Conservation (phyloP, 2,888 invertebrate genomes). For the Campopleginae sp. region DNA sequence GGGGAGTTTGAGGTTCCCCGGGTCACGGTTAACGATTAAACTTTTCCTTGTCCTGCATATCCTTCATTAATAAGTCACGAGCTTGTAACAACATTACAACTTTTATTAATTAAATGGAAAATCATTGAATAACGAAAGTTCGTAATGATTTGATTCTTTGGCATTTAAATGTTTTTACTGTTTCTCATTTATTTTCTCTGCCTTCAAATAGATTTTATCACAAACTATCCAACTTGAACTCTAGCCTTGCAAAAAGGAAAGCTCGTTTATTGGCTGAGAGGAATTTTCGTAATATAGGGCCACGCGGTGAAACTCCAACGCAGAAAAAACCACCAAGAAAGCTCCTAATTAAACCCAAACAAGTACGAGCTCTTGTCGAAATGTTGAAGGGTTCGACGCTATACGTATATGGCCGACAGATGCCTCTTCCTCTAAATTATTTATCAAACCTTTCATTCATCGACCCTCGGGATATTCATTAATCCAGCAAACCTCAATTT, state of each 20-base stretch:
- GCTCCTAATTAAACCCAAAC: constrained; percentile 33
- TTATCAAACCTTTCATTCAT: not conserved
- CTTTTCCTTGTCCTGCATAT: not conserved
- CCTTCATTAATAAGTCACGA: not conserved
- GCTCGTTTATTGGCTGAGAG: constrained; percentile 28
- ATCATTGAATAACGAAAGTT: not conserved
- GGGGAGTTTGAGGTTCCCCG: not conserved
- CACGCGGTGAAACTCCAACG: constrained; percentile 2
- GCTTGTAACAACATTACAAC: not conserved
- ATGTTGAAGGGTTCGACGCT: constrained; percentile 70
- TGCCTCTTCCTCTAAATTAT: not conserved
- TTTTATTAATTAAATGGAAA: not conserved
- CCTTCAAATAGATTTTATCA: constrained; percentile 8
- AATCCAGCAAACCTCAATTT: not conserved
- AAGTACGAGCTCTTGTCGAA: constrained; percentile 60
- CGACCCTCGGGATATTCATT: constrained; percentile 4
- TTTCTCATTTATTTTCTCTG: not conserved
- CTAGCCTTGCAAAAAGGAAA: not conserved
- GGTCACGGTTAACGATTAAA: constrained; percentile 2
- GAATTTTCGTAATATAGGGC: constrained; percentile 12
- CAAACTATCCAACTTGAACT: constrained; percentile 12
- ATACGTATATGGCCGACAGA: not conserved
- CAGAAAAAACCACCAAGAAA: not conserved
- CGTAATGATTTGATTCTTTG: not conserved
- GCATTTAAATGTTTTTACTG: not conserved